Percentiles rank a stretch among this genome's conserved stretches.
These are phyloP conservation scores for Willowsia nigromaculata DNA, from an alignment of 2,888 invertebrate genomes.

Conservation along the genomic window DNA sequence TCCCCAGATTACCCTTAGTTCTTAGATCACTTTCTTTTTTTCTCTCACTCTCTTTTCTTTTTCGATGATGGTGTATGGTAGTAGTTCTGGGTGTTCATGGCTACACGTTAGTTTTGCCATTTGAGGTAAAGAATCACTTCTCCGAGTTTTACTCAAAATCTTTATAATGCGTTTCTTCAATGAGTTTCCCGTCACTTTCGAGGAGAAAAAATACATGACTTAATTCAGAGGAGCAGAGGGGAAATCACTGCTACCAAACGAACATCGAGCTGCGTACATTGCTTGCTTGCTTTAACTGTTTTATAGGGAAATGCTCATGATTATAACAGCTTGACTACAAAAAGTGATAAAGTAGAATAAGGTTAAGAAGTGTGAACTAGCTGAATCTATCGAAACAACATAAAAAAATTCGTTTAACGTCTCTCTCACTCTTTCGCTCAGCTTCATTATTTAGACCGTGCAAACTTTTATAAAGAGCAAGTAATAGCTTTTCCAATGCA, in stretches of 20 bases:
- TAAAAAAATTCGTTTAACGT: conserved; percentile 18
- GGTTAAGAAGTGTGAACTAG: conserved; percentile 52
- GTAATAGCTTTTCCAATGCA: not conserved
- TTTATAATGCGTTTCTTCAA: conserved; percentile 61
- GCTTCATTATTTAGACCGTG: not conserved
- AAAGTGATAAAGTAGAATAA: conserved; percentile 35
- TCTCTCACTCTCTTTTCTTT: not conserved
- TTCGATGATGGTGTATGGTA: not conserved
- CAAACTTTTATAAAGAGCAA: not conserved
- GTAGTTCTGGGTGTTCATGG: not conserved
- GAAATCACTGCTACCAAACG: conserved; percentile 26
- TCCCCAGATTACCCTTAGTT: conserved; percentile 67
- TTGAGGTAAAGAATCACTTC: conserved; percentile 61
- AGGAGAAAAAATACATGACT: conserved; percentile 47
- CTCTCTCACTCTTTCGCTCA: not conserved
- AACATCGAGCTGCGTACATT: not conserved
- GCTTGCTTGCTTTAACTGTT: not conserved
- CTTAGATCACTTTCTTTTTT: conserved; percentile 52
- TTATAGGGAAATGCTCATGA: not conserved
- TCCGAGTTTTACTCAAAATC: conserved; percentile 63
- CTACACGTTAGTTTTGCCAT: conserved; percentile 25
- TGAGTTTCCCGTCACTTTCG: conserved; percentile 45
- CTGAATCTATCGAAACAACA: conserved; percentile 43
- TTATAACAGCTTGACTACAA: conserved; percentile 6
- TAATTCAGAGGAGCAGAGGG: conserved; percentile 46